Conservation (phyloP, 2,113 vertebrate species). For the Colossoma macropomum region DNA sequence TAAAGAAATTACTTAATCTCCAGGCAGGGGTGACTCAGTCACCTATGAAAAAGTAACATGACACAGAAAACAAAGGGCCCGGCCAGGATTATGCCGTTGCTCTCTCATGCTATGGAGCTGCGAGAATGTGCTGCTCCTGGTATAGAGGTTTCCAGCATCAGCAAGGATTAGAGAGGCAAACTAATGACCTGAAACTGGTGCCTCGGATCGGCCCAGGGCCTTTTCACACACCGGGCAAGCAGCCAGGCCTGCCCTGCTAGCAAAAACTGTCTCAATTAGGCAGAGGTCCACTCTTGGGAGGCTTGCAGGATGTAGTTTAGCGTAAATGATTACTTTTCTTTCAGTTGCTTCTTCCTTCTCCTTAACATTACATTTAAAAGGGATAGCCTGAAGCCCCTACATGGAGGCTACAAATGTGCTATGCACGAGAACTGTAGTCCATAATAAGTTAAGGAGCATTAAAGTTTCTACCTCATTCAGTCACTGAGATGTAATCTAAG, state of each 20-base stretch:
- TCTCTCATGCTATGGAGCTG: slow-evolving; percentile 64
- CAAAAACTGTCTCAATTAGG: slow-evolving; percentile 74
- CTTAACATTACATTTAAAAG: neutral
- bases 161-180: slow-evolving; percentile 70
- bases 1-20: slow-evolving; percentile 81
- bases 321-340: slow-evolving; percentile 30
- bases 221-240: slow-evolving; percentile 59
- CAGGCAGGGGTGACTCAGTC: slow-evolving; percentile 72
- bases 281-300: slow-evolving; percentile 66
- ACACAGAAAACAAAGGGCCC: slow-evolving; percentile 60
- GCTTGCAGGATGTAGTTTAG: slow-evolving; percentile 49
- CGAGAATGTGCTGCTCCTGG: slow-evolving; percentile 62
- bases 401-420: neutral
- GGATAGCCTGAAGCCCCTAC: neutral
- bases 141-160: slow-evolving; percentile 63
- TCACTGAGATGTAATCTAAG: too few species aligned
- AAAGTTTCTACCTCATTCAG: too few species aligned
- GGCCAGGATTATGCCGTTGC: slow-evolving; percentile 71
- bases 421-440: too few species aligned
- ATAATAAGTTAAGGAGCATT: too few species aligned
- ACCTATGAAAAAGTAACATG: slow-evolving; percentile 65
- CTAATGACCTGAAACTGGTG: slow-evolving; percentile 75
- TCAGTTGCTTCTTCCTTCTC: slow-evolving; percentile 15
- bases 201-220: slow-evolving; percentile 66
- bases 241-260: slow-evolving; percentile 69